These are phyloP conservation scores for Trichosurus vulpecula DNA, from an alignment of 2,797 vertebrate genomes.

Conservation along the genomic window DNA sequence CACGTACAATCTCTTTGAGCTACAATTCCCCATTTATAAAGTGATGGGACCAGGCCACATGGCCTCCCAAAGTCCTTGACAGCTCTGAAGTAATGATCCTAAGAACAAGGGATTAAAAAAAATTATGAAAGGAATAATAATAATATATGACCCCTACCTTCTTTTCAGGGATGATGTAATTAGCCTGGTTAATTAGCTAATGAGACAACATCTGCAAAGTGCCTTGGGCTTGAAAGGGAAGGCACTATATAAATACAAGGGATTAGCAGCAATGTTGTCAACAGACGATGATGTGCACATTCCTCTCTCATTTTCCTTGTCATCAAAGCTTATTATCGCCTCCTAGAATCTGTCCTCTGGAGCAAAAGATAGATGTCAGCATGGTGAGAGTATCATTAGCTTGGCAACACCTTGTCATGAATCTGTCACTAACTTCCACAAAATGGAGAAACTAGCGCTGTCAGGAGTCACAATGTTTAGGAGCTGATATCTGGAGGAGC, in stretches of 20 bases:
- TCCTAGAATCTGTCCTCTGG: background rate
- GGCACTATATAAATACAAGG: background rate
- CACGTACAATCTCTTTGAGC: background rate
- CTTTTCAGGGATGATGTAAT: constrained; percentile 12
- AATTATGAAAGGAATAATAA: constrained; percentile 9
- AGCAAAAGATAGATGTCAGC: constrained; percentile 12
- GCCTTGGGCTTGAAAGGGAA: constrained; percentile 17
- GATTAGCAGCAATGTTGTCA: background rate
- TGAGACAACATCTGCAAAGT: constrained; percentile 14
- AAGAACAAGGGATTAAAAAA: background rate
- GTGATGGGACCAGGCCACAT: background rate
- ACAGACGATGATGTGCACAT: background rate
- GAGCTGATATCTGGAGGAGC: constrained; percentile 29
- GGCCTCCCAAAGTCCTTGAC: background rate
- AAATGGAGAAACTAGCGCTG: constrained; percentile 11
- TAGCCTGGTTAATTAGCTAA: constrained; percentile 28
- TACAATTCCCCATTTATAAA: background rate
- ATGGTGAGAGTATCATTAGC: background rate
- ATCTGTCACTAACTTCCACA: constrained; percentile 38
- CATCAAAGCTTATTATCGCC: background rate
- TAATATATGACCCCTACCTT: background rate
- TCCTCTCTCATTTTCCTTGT: constrained; percentile 30
- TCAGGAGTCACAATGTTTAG: background rate
- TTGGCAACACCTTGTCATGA: constrained; percentile 13
- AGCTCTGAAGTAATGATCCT: background rate